Evolutionary conservation across 2,113 vertebrate genomes (phyloP).

Genomic region (Siniperca chuatsi): DNA sequence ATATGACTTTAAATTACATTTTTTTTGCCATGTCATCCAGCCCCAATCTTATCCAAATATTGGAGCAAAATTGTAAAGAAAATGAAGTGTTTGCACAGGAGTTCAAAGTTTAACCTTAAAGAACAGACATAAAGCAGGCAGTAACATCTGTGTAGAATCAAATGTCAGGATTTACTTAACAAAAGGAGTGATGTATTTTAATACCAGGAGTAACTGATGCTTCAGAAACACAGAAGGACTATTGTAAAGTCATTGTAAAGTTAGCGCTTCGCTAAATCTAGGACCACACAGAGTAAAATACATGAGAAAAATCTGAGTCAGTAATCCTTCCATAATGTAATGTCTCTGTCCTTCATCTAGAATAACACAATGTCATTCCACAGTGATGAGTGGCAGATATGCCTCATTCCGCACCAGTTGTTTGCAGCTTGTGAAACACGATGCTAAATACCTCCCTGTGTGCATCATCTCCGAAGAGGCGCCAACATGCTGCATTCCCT

Average conservation of each 20-base stretch:
- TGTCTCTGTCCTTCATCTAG: conserved; percentile 28
- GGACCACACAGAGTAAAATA: conserved; percentile 16
- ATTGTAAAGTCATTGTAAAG: neutral
- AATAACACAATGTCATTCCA: conserved; percentile 41
- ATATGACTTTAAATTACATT: too few relatives aligned
- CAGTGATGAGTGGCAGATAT: conserved; percentile 41
- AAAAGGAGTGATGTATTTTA: conserved; percentile 1
- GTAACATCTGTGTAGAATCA: neutral
- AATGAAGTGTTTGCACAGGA: neutral
- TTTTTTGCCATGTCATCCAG: neutral
- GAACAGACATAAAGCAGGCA: neutral
- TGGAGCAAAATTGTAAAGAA: neutral
- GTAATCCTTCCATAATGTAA: conserved; percentile 36
- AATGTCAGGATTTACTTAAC: neutral
- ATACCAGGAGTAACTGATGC: neutral
- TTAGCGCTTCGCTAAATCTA: neutral
- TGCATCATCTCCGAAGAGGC: conserved; percentile 49
- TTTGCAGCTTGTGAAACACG: conserved; percentile 66
- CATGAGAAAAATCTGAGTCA: conserved; percentile 4
- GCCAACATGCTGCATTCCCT: conserved; percentile 49
- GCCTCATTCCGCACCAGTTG: conserved; percentile 49
- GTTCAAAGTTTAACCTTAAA: neutral
- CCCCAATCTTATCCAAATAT: neutral
- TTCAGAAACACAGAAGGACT: neutral
- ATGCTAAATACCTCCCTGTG: conserved; percentile 62